Conservation (phyloP, 2,113 vertebrate genomes). For the Podarcis raffonei region DNA sequence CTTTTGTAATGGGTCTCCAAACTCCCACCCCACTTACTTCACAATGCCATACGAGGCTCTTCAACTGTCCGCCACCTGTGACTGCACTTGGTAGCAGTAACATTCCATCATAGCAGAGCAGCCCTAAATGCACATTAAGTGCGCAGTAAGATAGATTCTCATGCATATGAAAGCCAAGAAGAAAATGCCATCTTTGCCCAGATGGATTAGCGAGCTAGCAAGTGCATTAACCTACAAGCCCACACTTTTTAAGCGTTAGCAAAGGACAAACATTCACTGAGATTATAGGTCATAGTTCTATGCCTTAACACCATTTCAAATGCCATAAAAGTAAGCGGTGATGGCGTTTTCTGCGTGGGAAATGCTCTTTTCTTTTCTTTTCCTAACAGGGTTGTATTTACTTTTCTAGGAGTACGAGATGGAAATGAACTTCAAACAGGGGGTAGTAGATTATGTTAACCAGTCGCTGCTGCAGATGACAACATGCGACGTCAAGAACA, state of each 20-base stretch:
- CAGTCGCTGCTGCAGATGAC: conserved; percentile 81
- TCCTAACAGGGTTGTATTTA: neutral
- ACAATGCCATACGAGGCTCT: neutral
- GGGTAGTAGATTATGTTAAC: conserved; percentile 85
- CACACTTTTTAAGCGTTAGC: neutral
- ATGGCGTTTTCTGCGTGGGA: neutral
- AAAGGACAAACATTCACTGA: neutral
- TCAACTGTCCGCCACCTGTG: neutral
- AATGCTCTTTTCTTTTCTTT: too few relatives aligned
- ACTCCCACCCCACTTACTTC: neutral
- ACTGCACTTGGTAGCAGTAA: neutral
- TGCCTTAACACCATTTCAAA: neutral
- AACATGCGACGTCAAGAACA: conserved; percentile 76
- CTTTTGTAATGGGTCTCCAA: neutral
- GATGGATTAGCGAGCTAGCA: neutral
- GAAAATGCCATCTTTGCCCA: neutral
- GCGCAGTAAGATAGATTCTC: neutral
- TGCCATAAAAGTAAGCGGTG: neutral
- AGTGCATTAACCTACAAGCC: neutral
- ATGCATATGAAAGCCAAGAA: neutral
- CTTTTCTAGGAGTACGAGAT: conserved; percentile 76
- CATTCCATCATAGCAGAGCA: neutral
- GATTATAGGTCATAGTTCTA: neutral
- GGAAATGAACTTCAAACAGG: conserved; percentile 83
- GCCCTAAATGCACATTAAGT: neutral